Conservation (phyloP, 1,140 invertebrate species). For the Drosophila baimaii region DNA sequence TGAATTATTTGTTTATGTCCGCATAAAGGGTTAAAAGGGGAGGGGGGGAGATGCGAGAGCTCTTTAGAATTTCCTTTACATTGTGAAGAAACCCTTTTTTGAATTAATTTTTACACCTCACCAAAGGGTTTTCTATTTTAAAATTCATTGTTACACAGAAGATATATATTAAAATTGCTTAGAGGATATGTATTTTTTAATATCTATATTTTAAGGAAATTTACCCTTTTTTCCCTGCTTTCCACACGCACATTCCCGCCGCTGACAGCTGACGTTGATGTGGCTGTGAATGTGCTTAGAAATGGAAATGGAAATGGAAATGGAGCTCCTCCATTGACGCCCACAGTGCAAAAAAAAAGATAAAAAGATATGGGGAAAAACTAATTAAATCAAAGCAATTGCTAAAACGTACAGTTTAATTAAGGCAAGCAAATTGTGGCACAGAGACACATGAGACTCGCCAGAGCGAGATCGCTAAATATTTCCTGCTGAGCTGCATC, state of each 20-base stretch:
- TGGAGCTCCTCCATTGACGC: slow-evolving; percentile 14
- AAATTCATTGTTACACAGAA: no score
- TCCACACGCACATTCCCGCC: neutral
- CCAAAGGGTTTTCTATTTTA: no score
- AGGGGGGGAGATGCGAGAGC: no score
- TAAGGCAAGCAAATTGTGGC: slow-evolving; percentile 54
- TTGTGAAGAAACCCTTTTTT: no score
- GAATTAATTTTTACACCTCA: no score
- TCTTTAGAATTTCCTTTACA: no score
- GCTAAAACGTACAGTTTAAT: slow-evolving; percentile 68
- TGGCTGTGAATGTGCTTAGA: neutral
- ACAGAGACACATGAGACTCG: slow-evolving; percentile 8
- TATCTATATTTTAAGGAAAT: neutral
- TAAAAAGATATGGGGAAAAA: slow-evolving; percentile 22
- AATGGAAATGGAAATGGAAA: neutral
- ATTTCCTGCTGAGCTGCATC: slow-evolving; percentile 66
- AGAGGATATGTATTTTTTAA: no score
- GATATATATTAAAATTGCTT: neutral
- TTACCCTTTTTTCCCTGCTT: neutral
- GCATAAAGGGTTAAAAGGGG: slow-evolving; percentile 5
- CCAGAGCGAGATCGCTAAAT: slow-evolving; percentile 57
- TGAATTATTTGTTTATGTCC: slow-evolving; percentile 48
- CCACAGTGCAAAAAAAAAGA: no score
- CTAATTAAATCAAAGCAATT: slow-evolving; percentile 81
- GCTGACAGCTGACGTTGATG: neutral